Evolutionary conservation across 2,888 invertebrate species (phyloP), one percentile per base, ranked within the genome.

Genomic region (Amblyjoppa proteus): DNA sequence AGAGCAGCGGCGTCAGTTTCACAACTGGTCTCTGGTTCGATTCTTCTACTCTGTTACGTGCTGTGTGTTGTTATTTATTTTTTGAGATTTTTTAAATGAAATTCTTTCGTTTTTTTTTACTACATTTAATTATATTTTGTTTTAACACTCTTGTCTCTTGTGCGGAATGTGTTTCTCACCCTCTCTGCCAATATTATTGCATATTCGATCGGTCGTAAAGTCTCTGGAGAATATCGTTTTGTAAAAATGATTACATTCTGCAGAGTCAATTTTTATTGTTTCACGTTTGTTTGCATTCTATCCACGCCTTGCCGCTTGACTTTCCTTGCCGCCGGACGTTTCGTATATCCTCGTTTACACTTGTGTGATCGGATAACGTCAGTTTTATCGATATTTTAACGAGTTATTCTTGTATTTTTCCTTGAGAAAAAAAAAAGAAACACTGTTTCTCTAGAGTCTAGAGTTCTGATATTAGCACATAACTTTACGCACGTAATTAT

Each of bases 21-120:
- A 2, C 41, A 13, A 28, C 66, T 41, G 41, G 68, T 28, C 11
- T 11, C 66, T 38, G 51, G 76, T 66, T 76, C 25, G 66, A 76
- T 66, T 38, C 1, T 58, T 49, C n/a, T 13, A 13, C 13, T 3
- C 28, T 3, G 25, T 58, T 58, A 58, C 25, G 5, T 28, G 28
- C 25, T 58, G 25, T 28, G 58, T 20, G n/a, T 53, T 25, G 2
- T 56, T 25, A 7, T 56, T 25, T 58, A 11, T 11, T 58, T 25
- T 2, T 9, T 34, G 4, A 20, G 20, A 20, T 20, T 20, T 34
- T 34, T 34, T 34, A 34, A 38, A 7, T 34, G 2, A 34, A 34
- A 6, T 41, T 41, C 9, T 41, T 49, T 16, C 3, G 0, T 13
- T 49, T 49, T 13, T 49, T 49, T 4, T 49, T 49, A 49, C 16